These are phyloP conservation scores for Microhierax caerulescens DNA, from an alignment of 2,797 vertebrate genomes.

Conservation along the genomic window DNA sequence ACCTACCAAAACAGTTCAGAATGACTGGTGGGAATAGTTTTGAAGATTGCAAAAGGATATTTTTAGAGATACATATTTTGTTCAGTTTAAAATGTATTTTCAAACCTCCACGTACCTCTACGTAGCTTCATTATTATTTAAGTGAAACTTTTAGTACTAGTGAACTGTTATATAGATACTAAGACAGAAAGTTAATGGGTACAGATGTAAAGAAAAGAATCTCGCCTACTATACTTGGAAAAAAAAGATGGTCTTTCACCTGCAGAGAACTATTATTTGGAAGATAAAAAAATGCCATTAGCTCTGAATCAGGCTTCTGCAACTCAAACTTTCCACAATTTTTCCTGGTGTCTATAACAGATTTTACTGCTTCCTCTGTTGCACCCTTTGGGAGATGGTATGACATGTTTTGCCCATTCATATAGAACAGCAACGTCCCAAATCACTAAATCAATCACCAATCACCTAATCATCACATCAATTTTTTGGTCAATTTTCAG, in stretches of 20 bases:
- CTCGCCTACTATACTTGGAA: not conserved
- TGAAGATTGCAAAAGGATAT: not conserved
- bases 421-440: not conserved
- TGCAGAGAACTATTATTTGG: not conserved
- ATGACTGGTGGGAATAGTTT: not conserved
- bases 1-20: not conserved
- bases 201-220: not conserved
- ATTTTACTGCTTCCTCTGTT: not conserved
- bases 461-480: not conserved
- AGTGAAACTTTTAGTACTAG: not conserved
- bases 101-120: not conserved
- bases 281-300: not conserved
- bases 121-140: not conserved
- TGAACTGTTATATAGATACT: not conserved
- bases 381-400: not conserved
- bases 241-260: not conserved
- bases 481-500: not conserved
- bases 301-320: not conserved
- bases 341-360: not conserved
- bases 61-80: not conserved
- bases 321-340: not conserved
- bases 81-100: not conserved
- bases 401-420: not conserved
- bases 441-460: not conserved
- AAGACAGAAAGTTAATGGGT: not conserved